Evolutionary conservation across 2,113 vertebrate species (phyloP), one percentile per base, ranked within the genome.

Genomic region (Paratilapia polleni): DNA sequence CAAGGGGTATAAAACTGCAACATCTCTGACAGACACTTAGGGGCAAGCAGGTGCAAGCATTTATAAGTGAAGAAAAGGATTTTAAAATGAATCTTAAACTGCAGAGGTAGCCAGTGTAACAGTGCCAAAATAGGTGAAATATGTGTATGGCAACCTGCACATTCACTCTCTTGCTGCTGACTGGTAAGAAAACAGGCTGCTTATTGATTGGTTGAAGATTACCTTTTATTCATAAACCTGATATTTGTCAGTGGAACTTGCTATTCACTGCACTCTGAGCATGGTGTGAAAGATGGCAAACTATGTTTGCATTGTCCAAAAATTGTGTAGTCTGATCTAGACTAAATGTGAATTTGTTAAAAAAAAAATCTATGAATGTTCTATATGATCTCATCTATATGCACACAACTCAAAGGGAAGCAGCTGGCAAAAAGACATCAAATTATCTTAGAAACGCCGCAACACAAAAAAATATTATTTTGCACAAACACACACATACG

Each of bases 381-480:
- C 31, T 75, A 26, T 58, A 24, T 19, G 47, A 26, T 12, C 60
- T 62, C 28, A 73, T 77, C 28, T 43, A 47, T 57, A 58, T 20
- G 59, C 22, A 54, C 62, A 70, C 26, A 22, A 28, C 49, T 76
- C 24, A 82, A 59, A 41, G 54, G 77, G 68, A 78, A 76, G 57
- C 77, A 90, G 80, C 77, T 87, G 84, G 74, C 19, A 73, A 34
- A 66, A 83, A 63, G 4, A 77, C 49, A 74, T 86, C 68, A 76
- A 83, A 76, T 81, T 74, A 64, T 68, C 36, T 56, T 5, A 1
- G 22, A 49, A 43, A 70, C 12, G 34, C 49, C 41, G 31, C 15
- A 59, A 19, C 19, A 63, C 57, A 57, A 81, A 76, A 26, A 84
- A 76, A 75, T 14, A 80, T 62, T 28, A 57, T 78, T 54, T 41